Evolutionary conservation across 2,888 invertebrate species (phyloP).

Genomic region (Omphaloscelis lunosa): DNA sequence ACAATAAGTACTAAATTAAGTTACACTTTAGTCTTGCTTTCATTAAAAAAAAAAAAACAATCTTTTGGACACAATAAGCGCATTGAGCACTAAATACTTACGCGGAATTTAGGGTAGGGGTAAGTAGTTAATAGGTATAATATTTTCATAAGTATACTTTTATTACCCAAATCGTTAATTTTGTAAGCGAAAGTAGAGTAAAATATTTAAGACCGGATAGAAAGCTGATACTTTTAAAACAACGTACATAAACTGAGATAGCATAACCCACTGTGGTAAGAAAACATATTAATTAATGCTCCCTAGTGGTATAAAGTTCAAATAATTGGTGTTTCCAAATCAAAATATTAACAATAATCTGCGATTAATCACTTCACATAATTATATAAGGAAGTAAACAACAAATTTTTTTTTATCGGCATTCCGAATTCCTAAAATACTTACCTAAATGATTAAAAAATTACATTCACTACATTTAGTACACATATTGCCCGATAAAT

Average conservation of each 20-base stretch:
- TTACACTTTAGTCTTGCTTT: background rate
- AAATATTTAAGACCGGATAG: slow-evolving; percentile 59
- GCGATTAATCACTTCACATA: background rate
- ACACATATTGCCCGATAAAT: background rate
- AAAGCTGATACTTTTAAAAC: slow-evolving; percentile 49
- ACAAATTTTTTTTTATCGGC: slow-evolving; percentile 2
- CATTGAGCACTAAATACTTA: background rate
- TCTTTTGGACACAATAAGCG: background rate
- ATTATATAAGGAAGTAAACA: background rate
- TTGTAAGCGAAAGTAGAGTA: slow-evolving; percentile 9
- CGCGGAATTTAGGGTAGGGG: background rate
- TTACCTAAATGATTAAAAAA: background rate
- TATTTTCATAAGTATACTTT: background rate
- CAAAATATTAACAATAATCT: background rate
- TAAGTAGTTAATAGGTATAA: background rate
- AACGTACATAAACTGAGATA: slow-evolving; percentile 28
- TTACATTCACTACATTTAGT: background rate
- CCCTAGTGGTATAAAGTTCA: background rate
- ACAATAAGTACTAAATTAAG: background rate
- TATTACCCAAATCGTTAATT: background rate
- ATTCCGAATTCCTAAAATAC: background rate
- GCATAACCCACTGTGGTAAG: slow-evolving; percentile 14
- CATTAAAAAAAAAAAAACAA: background rate
- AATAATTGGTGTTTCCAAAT: slow-evolving; percentile 3
- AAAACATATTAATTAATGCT: background rate